phyloP scores from a whole-genome alignment of 2,888 invertebrate genomes.

The Pseudococcus longispinus region DNA sequence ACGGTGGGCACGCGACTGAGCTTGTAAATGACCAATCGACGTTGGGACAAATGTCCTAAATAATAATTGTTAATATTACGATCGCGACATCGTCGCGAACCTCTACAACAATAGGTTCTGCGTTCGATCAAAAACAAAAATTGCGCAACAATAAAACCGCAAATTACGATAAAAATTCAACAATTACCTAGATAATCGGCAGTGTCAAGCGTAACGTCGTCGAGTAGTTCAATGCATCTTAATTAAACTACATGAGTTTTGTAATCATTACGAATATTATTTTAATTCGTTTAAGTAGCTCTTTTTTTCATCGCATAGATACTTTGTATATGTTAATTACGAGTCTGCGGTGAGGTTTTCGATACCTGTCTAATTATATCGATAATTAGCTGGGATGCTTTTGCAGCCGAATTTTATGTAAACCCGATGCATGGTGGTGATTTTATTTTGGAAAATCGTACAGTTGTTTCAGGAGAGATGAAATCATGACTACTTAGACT shows the following conservation, averaged over 20 bases:
- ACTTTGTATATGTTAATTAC: background rate
- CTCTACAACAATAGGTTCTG: slow-evolving; percentile 39
- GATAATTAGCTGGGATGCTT: background rate
- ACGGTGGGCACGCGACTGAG: background rate
- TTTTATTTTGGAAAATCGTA: too few relatives aligned
- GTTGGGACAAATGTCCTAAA: slow-evolving; percentile 33
- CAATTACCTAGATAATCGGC: slow-evolving; percentile 50
- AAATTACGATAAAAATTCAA: slow-evolving; percentile 51
- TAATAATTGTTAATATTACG: slow-evolving; percentile 48
- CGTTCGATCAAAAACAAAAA: slow-evolving; percentile 12
- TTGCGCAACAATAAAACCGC: slow-evolving; percentile 47
- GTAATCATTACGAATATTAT: slow-evolving; percentile 38
- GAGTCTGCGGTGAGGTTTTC: background rate
- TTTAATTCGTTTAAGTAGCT: background rate
- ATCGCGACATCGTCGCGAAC: slow-evolving; percentile 44
- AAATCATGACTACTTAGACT: too few relatives aligned
- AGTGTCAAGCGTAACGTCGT: slow-evolving; percentile 46
- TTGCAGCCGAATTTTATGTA: background rate
- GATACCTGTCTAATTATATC: background rate
- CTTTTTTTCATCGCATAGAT: background rate
- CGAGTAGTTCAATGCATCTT: slow-evolving; percentile 44
- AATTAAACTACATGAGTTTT: slow-evolving; percentile 43
- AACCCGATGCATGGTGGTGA: background rate
- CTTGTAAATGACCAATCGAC: background rate
- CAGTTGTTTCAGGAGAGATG: too few relatives aligned